These are phyloP conservation scores for Mystacornis crossleyi DNA, from an alignment of 2,113 vertebrate genomes.

Conservation along the genomic window DNA sequence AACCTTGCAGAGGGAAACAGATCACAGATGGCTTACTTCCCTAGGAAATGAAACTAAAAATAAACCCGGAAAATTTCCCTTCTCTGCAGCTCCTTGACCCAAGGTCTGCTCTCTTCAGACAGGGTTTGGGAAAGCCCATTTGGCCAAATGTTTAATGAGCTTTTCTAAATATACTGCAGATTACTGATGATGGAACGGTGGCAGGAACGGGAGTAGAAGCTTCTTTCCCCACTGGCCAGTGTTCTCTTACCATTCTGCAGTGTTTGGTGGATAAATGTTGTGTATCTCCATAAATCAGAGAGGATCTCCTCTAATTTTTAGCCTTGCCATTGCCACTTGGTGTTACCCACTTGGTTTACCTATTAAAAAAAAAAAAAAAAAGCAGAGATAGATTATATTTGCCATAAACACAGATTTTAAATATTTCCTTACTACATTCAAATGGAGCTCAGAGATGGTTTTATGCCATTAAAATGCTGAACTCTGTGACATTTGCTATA, in stretches of 20 bases:
- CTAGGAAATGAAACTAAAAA: slow-evolving; percentile 33
- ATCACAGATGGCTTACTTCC: neutral
- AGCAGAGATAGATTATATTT: neutral
- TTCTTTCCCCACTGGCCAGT: neutral
- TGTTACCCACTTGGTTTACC: neutral
- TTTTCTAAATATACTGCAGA: neutral
- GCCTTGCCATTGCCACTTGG: neutral
- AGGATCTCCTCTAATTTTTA: neutral
- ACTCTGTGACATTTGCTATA: neutral
- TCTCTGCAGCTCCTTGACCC: neutral
- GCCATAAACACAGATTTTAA: slow-evolving; percentile 5
- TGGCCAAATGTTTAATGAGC: neutral
- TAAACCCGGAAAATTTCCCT: neutral
- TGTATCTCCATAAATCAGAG: neutral
- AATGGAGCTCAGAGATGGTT: neutral
- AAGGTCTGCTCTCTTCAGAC: neutral
- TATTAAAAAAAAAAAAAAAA: neutral
- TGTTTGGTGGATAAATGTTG: neutral
- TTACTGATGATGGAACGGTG: neutral
- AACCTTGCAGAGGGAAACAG: neutral
- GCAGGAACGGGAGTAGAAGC: neutral
- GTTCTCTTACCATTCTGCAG: neutral
- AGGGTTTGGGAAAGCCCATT: neutral
- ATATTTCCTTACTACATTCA: slow-evolving; percentile 30
- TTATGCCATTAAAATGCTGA: neutral